Conservation (phyloP, 2,113 vertebrate genomes). For the Bos javanicus region DNA sequence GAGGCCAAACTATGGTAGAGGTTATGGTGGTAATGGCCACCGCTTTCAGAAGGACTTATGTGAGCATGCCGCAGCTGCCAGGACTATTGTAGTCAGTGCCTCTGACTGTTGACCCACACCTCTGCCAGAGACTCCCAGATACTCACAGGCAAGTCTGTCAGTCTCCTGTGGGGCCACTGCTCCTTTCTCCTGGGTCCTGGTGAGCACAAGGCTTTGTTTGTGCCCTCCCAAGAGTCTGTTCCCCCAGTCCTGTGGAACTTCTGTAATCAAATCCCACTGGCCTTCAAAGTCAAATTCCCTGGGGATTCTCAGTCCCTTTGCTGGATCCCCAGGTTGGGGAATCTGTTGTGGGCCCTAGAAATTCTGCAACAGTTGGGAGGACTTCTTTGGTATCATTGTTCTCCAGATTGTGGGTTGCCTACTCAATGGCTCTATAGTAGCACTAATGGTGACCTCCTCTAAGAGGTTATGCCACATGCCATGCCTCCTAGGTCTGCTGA, state of each 20-base stretch:
- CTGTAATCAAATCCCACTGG: neutral
- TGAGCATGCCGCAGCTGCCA: fast-evolving
- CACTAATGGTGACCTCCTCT: neutral
- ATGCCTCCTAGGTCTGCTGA: neutral
- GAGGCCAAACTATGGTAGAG: neutral
- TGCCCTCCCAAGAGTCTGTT: neutral
- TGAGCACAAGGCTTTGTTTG: neutral
- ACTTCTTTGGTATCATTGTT: neutral
- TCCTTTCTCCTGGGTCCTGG: neutral
- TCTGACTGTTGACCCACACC: neutral
- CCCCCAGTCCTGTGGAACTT: neutral
- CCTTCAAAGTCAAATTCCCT: neutral
- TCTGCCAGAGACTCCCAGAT: neutral
- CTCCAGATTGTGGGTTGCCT: neutral
- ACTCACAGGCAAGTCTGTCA: neutral
- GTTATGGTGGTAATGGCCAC: too few species aligned
- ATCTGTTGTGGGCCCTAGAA: neutral
- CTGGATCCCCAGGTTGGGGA: neutral
- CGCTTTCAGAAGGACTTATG: fast-evolving
- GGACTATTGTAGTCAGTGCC: neutral
- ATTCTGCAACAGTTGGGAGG: neutral
- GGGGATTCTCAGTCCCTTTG: neutral
- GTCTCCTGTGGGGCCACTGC: neutral
- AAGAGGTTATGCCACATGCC: neutral
- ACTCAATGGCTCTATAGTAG: neutral